phyloP scores from a whole-genome alignment of 1,140 invertebrate species.

The Limonius californicus region DNA sequence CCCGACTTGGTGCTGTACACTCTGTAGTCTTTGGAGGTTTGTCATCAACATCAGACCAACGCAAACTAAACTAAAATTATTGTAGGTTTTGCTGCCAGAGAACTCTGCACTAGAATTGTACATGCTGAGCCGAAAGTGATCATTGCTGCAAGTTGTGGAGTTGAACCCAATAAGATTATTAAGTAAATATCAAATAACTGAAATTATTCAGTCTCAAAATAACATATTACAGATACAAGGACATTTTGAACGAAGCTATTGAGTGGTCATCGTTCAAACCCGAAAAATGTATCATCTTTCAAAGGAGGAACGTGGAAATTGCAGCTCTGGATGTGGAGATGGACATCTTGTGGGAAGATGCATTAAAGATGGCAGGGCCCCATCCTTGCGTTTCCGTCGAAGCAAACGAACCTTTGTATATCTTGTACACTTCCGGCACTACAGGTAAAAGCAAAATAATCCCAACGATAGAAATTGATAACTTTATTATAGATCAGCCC shows the following conservation, averaged over 20 bases:
- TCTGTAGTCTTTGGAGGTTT: constrained; percentile 85
- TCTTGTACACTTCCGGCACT: constrained; percentile 91
- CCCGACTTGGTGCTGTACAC: constrained; percentile 78
- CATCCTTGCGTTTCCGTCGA: constrained; percentile 81
- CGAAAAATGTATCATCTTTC: constrained; percentile 75
- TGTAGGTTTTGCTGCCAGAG: constrained; percentile 81
- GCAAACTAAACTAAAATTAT: constrained; percentile 20
- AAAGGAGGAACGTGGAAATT: constrained; percentile 63
- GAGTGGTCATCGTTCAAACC: constrained; percentile 66
- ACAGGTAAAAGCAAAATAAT: constrained; percentile 54
- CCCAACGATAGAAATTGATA: background rate
- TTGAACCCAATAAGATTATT: constrained; percentile 81
- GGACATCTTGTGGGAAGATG: constrained; percentile 76
- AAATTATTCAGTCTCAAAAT: constrained; percentile 1
- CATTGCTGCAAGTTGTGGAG: constrained; percentile 83
- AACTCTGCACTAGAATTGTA: constrained; percentile 79
- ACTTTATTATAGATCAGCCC: constrained; percentile 58
- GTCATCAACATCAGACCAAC: too few species aligned
- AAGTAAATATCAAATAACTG: constrained; percentile 50
- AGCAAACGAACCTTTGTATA: constrained; percentile 86
- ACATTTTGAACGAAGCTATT: constrained; percentile 83
- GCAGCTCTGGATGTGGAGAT: constrained; percentile 57
- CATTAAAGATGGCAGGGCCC: constrained; percentile 58
- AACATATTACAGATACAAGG: constrained; percentile 68
- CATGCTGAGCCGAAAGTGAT: constrained; percentile 86